These are phyloP conservation scores for Drosophila infuscata DNA, from an alignment of 2,888 invertebrate genomes.

Conservation along the genomic window DNA sequence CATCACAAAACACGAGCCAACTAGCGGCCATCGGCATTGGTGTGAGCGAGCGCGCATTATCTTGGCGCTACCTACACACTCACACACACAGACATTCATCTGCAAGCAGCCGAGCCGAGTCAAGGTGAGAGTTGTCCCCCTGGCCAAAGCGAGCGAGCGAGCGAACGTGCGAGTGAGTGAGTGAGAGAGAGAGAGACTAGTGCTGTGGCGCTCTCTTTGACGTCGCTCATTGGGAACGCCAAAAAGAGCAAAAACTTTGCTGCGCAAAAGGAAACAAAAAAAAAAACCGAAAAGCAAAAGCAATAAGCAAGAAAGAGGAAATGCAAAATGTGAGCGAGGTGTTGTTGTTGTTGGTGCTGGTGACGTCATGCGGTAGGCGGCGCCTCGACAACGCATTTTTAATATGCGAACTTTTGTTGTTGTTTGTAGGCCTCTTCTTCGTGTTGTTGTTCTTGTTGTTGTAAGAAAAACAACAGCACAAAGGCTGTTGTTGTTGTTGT, in stretches of 20 bases:
- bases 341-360: conserved; percentile 34
- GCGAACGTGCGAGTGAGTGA: conserved; percentile 14
- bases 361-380: conserved; percentile 80
- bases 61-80: conserved; percentile 64
- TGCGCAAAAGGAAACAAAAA: conserved; percentile 28
- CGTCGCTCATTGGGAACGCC: conserved; percentile 53
- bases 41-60: conserved; percentile 67
- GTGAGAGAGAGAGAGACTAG: conserved; percentile 35
- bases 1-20: conserved; percentile 39
- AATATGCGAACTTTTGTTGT: conserved; percentile 50
- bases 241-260: conserved; percentile 61
- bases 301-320: conserved; percentile 65
- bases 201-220: conserved; percentile 56
- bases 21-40: conserved; percentile 40
- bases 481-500: conserved; percentile 41
- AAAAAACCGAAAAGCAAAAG: conserved; percentile 36
- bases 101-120: conserved; percentile 26
- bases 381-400: conserved; percentile 80
- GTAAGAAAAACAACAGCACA: conserved; percentile 12
- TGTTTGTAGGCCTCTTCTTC: conserved; percentile 12
- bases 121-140: conserved; percentile 37
- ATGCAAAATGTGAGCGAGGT: conserved; percentile 63
- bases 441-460: conserved; percentile 32
- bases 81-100: conserved; percentile 18
- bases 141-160: not conserved